These are phyloP conservation scores for Beris chalybata DNA, from an alignment of 2,888 invertebrate species.

Conservation along the genomic window DNA sequence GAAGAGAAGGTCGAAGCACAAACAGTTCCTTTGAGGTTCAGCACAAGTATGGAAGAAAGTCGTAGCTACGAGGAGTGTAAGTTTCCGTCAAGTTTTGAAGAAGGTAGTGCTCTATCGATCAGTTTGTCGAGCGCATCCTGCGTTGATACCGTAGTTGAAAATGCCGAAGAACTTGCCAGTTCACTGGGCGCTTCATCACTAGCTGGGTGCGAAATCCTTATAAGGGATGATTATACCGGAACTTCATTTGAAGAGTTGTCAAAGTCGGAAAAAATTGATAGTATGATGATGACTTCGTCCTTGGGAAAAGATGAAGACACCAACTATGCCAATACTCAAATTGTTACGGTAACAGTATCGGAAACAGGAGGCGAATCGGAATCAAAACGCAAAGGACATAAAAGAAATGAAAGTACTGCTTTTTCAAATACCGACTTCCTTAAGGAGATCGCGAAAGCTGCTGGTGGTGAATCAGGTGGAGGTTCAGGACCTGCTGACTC, in stretches of 20 bases:
- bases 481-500: constrained; percentile 26
- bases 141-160: constrained; percentile 55
- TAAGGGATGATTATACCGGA: constrained; percentile 40
- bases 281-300: constrained; percentile 44
- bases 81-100: constrained; percentile 62
- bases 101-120: constrained; percentile 62
- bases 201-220: constrained; percentile 49
- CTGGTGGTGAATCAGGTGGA: constrained; percentile 44
- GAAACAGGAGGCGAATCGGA: constrained; percentile 45
- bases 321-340: constrained; percentile 40
- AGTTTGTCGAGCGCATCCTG: constrained; percentile 64
- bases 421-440: constrained; percentile 45
- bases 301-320: constrained; percentile 44
- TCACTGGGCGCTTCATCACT: constrained; percentile 54
- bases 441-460: constrained; percentile 50
- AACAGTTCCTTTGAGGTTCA: background rate
- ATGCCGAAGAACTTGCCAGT: constrained; percentile 51
- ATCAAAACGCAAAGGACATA: constrained; percentile 58
- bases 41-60: constrained; percentile 56
- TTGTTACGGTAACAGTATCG: constrained; percentile 45
- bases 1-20: constrained; percentile 43
- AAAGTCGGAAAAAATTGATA: constrained; percentile 37
- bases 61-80: constrained; percentile 56
- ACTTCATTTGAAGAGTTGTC: constrained; percentile 38
- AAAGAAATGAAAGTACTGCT: constrained; percentile 61